These are phyloP conservation scores for Myotis davidii DNA, from an alignment of 2,113 vertebrate genomes.

Conservation along the genomic window DNA sequence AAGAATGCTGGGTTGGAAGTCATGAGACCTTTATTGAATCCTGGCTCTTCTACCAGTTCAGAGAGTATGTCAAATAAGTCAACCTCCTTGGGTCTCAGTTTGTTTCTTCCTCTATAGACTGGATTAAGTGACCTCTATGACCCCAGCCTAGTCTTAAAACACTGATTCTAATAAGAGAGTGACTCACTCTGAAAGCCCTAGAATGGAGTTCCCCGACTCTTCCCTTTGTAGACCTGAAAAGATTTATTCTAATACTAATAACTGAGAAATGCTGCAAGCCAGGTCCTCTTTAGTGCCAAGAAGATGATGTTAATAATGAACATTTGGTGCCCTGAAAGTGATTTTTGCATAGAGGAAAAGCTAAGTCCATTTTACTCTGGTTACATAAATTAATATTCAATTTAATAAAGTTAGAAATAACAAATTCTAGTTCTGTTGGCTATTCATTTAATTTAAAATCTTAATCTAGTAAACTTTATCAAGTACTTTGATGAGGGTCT, in stretches of 20 bases:
- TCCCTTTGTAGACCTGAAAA: background rate
- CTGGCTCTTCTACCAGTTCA: background rate
- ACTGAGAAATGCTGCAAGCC: background rate
- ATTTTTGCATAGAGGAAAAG: background rate
- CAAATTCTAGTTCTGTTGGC: background rate
- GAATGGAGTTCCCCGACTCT: background rate
- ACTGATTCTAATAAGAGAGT: background rate
- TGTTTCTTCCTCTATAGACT: background rate
- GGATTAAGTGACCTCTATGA: background rate
- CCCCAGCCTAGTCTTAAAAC: too few species aligned
- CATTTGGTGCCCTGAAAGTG: background rate
- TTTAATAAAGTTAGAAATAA: background rate
- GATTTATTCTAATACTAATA: background rate
- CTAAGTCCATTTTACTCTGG: background rate
- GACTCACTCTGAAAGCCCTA: background rate
- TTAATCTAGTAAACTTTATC: background rate
- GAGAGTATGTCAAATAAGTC: background rate
- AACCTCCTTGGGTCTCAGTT: background rate
- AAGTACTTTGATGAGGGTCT: background rate
- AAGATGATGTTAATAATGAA: background rate
- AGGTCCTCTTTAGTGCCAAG: background rate
- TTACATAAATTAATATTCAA: constrained; percentile 34
- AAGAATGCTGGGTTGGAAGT: background rate
- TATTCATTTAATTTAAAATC: background rate
- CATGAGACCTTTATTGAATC: background rate